Evolutionary conservation across 2,113 vertebrate genomes (phyloP).

Genomic region (Athene cunicularia): DNA sequence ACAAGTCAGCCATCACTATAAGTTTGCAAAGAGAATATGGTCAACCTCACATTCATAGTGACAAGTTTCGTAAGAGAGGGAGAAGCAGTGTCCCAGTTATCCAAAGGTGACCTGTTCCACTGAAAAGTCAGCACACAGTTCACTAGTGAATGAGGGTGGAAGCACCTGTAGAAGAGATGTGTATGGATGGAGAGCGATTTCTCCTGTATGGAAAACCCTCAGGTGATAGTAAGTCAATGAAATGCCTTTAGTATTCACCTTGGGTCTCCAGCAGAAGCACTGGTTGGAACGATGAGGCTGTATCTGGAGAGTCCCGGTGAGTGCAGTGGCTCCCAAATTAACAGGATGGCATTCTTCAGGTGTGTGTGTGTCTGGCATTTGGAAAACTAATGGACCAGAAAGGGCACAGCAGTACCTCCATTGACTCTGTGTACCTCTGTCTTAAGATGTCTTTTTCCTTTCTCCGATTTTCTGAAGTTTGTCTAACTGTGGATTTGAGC

Average conservation of each 20-base stretch:
- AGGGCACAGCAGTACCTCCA: background rate
- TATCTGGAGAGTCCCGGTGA: background rate
- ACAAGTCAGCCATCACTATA: background rate
- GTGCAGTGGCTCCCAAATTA: background rate
- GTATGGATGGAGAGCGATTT: background rate
- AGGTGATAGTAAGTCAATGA: background rate
- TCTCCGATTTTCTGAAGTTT: background rate
- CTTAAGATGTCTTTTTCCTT: background rate
- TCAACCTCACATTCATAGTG: background rate
- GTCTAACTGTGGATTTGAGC: background rate
- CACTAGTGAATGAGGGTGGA: background rate
- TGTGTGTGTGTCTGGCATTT: background rate
- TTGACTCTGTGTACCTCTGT: background rate
- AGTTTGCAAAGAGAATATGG: background rate
- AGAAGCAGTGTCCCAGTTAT: background rate
- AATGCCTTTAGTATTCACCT: background rate
- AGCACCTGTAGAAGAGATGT: background rate
- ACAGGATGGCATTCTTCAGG: background rate
- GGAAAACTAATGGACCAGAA: background rate
- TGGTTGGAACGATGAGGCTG: background rate
- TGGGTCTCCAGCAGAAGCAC: background rate
- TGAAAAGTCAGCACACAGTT: background rate
- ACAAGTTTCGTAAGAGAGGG: background rate
- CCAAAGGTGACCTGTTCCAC: background rate
- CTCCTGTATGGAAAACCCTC: background rate